Evolutionary conservation across 2,113 vertebrate species (phyloP).

Genomic region (Alectura lathami): DNA sequence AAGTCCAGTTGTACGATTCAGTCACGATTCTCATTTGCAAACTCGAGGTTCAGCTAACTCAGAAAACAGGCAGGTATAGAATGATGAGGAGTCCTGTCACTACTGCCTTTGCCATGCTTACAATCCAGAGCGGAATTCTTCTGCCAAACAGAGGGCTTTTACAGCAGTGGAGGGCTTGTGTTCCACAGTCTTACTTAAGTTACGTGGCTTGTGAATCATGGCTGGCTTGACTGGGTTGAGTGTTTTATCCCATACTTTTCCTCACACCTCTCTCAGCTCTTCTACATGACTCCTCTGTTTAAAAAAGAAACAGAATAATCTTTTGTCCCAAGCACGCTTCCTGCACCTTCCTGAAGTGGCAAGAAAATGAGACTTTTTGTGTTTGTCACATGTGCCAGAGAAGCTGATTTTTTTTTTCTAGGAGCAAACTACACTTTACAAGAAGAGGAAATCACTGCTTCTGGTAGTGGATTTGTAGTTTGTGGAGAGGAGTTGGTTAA

Average conservation of each 20-base stretch:
- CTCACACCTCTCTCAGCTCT: background rate
- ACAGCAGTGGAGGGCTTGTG: background rate
- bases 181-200: background rate
- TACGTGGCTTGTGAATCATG: background rate
- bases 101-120: background rate
- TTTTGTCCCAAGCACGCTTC: background rate
- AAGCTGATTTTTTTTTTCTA: background rate
- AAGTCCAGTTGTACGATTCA: background rate
- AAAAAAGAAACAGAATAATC: background rate
- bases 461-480: background rate
- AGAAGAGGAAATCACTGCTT: background rate
- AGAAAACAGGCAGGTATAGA: background rate
- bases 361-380: background rate
- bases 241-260: background rate
- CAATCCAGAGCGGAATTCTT: background rate
- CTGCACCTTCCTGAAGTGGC: background rate
- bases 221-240: background rate
- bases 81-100: background rate
- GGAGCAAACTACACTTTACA: background rate
- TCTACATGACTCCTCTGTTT: background rate
- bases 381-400: background rate
- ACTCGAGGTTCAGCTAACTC: background rate
- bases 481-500: slow-evolving; percentile 28
- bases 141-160: background rate
- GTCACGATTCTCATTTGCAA: background rate